Base-by-base conservation (phyloP, 2,113 vertebrate genomes). In the Garra rufa region DNA sequence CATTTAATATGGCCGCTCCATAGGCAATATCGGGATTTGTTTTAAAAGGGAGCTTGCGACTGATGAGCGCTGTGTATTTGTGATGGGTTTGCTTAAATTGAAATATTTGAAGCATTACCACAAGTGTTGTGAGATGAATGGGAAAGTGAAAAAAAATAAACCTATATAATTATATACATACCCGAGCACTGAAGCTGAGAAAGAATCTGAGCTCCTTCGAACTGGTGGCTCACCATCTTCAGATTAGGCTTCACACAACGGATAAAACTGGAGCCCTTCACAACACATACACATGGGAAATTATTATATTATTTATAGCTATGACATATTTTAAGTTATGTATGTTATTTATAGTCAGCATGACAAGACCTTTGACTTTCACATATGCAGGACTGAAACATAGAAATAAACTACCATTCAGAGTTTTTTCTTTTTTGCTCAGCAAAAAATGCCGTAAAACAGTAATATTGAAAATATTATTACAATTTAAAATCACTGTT, bases 151-250 rank as follows among this genome's bases (percentile, higher is more conserved):
- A 34, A 41, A 14, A 46, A 30, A 38, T 9, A n/a, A 3, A 44
- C 61, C 61, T 81, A 50, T 81, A 30, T n/a, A 81, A n/a, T 67
- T 26, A 52, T 57, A 61, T 65, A 81, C 50, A 26, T 94, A 99
- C 98, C 98, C 92, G 98, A 99, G 89, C 98, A 99, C 70, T 99
- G 98, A 85, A 99, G 96, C 91, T 99, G 98, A 61, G 98, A 99
- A 61, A 99, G 95, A 88, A 99, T 99, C 83, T 99, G 96, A 85
- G 96, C 97, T 77, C 98, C 98, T 94, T 99, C 97, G 90, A 99
- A 99, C 90, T 98, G 95, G 87, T 99, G 98, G 91, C 95, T 98
- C 90, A 97, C 96, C 98, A 99, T 99, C 95, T 97, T 99, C 89
- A 99, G 94, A 92, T 99, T 99, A 65, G 98, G 98, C 87, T 99